Base-by-base conservation (phyloP, 23 tunicate species). In the Trididemnum nubilum region DNA sequence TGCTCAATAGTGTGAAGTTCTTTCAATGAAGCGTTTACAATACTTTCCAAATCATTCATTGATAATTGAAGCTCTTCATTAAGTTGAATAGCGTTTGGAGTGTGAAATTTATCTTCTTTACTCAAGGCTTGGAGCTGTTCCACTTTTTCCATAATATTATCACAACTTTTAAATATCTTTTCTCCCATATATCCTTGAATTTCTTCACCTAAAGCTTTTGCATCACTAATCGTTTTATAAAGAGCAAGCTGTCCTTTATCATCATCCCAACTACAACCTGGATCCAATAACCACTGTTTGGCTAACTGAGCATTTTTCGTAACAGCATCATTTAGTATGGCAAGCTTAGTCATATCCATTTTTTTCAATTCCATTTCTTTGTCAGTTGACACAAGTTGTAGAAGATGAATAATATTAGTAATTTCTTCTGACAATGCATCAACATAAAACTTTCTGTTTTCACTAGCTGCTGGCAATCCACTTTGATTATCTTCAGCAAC, bases 381-480 rank as follows among this genome's bases (percentile, higher is more conserved):
- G 58, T 93, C 98, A 34, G 93, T 88, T n/a, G 98, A 93, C 7
- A 87, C 93, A 27, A 87, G 77, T 69, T 87, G 93, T n/a, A 93
- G 79, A 22, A 85, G 60, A 24, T 92, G 66, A 61, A 93, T 93
- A 4, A 93, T 88, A 83, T 93, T 89, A 36, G 98, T 87, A n/a
- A 93, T 87, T 24, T 69, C 61, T 21, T 80, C 86, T 24, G 98
- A 81, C 18, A 93, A 60, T 12, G 80, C 65, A n/a, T 70, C 75
- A 22, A 86, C 80, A 73, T 93, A 93, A 88, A 65, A 93, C 57
- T 81, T 50, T 29, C 93, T 49, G 66, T 93, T 93, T 23, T 38
- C 59, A 32, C 19, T 37, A 35, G 89, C 93, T 22, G 98, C 84
- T 52, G 78, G 76, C 34, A 76, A 35, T 2, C 85, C 82, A 33